Percentiles rank a stretch among this genome's conserved stretches.
Evolutionary conservation across 2,797 vertebrate genomes (phyloP).

Genomic region (Molossus molossus): DNA sequence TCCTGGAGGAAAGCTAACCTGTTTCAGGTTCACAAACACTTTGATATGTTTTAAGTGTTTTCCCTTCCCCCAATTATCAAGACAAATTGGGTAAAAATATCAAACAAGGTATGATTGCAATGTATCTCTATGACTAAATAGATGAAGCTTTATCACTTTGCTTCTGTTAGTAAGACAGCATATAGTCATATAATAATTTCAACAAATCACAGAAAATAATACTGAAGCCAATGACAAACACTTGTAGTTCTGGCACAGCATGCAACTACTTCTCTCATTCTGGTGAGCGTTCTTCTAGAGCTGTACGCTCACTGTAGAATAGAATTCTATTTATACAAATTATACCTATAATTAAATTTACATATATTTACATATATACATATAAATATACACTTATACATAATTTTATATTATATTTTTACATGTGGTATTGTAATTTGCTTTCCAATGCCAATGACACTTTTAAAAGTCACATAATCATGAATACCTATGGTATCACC

Average conservation of each 20-base stretch:
- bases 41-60: conserved; percentile 2
- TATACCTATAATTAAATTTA: conserved; percentile 70
- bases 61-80: not conserved
- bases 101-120: not conserved
- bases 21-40: not conserved
- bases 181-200: not conserved
- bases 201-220: conserved; percentile 64
- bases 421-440: conserved; percentile 4
- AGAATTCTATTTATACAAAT: conserved; percentile 13
- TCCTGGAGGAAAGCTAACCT: not conserved
- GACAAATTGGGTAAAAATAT: conserved; percentile 7
- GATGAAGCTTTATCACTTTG: not conserved
- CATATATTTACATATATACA: conserved; percentile 48
- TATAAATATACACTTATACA: not conserved
- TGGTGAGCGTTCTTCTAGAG: conserved; percentile 12
- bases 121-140: not conserved
- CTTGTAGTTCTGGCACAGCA: not conserved
- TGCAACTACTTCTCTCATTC: conserved; percentile 38
- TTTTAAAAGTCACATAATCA: not conserved
- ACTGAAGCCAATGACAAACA: conserved; percentile 43
- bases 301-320: not conserved
- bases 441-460: not conserved
- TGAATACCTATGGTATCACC: not conserved
- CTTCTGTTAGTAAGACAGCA: not conserved
- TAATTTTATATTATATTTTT: conserved; percentile 26